Evolutionary conservation across 2,797 vertebrate species (phyloP).

Genomic region (Esox masquinongy): DNA sequence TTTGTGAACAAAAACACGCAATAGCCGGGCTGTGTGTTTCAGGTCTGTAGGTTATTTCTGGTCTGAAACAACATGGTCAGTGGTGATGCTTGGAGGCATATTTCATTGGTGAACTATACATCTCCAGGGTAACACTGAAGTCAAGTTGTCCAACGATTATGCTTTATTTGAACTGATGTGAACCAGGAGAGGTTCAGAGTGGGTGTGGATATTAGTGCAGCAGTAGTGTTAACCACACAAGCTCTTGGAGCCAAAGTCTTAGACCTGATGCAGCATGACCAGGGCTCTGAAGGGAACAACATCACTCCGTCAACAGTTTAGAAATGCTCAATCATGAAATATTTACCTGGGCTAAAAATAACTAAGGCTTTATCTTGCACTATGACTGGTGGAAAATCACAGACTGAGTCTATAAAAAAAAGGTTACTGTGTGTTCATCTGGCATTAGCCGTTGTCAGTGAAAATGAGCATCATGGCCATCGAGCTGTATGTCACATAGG

Average conservation of each 20-base stretch:
- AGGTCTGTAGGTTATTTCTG: background rate
- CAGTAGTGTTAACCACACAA: background rate
- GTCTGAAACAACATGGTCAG: background rate
- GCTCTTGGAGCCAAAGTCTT: background rate
- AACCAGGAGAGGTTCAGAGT: background rate
- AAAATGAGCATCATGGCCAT: background rate
- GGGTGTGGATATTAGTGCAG: background rate
- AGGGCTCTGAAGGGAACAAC: conserved; percentile 20
- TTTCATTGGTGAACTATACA: background rate
- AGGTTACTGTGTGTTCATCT: background rate
- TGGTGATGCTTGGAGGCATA: background rate
- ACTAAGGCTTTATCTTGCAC: conserved; percentile 13
- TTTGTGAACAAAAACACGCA: background rate
- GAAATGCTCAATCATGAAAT: conserved; percentile 45
- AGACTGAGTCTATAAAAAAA: conserved; percentile 7
- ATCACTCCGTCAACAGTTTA: conserved; percentile 34
- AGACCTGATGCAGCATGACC: background rate
- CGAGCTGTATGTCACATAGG: background rate
- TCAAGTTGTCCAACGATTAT: background rate
- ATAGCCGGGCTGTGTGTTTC: background rate
- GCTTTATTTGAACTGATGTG: background rate
- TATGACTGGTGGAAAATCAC: conserved; percentile 13
- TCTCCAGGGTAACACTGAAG: background rate
- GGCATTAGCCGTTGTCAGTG: background rate
- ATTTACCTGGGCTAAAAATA: conserved; percentile 40